phyloP scores from a whole-genome alignment of 2,888 invertebrate genomes.

The Mactromeris polynyma region DNA sequence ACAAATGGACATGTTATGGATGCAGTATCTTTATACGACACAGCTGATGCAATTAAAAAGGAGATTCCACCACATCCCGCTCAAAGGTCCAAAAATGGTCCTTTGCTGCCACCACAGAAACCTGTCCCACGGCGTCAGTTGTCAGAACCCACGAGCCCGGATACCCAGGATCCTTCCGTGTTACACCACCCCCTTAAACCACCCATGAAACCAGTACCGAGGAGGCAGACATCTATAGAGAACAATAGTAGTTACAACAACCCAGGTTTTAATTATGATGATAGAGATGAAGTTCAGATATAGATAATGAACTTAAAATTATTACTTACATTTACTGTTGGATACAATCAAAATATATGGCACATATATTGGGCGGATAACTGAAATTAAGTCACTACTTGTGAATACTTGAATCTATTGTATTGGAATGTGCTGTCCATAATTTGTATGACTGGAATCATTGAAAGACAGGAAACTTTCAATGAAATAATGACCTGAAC shows the following conservation, averaged over 20 bases:
- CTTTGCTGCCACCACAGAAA: conserved; percentile 28
- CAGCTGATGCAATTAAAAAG: background rate
- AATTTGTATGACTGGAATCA: background rate
- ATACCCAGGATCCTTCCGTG: background rate
- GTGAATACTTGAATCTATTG: background rate
- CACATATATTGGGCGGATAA: too few relatives aligned
- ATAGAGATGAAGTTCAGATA: conserved; percentile 7
- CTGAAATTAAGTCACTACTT: background rate
- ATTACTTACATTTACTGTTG: too few relatives aligned
- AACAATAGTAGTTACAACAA: background rate
- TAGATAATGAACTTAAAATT: too few relatives aligned
- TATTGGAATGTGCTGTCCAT: background rate
- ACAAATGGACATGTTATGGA: background rate
- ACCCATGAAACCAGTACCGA: conserved; percentile 52
- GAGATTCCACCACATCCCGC: background rate
- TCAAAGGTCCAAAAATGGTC: background rate
- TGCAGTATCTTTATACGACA: background rate
- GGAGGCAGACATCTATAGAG: conserved; percentile 31
- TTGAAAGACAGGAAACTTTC: too few relatives aligned
- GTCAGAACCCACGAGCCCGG: background rate
- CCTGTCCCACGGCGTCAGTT: conserved; percentile 43
- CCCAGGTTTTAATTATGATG: conserved; percentile 8
- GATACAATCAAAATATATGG: background rate
- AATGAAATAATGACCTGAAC: too few relatives aligned
- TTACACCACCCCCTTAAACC: conserved; percentile 25